Evolutionary conservation across 2,888 invertebrate species (phyloP).

Genomic region (Clanis bilineata): DNA sequence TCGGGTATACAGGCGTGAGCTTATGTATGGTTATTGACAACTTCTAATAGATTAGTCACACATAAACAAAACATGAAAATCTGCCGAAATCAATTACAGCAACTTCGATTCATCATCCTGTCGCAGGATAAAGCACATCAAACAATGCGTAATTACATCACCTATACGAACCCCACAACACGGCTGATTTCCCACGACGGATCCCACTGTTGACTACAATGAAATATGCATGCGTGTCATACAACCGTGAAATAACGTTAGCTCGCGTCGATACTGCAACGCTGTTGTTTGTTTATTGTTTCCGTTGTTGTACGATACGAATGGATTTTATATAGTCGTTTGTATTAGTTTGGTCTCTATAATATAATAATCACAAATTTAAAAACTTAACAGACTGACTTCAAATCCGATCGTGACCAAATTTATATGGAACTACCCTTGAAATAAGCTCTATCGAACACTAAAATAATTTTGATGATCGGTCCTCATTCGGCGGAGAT

Average conservation of each 20-base stretch:
- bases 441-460: too few relatives aligned
- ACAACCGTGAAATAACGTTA: constrained; percentile 67
- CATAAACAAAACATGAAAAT: neutral
- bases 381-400: too few relatives aligned
- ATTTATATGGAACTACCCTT: too few relatives aligned
- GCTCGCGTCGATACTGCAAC: constrained; percentile 43
- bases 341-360: neutral
- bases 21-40: too few relatives aligned
- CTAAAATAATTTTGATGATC: too few relatives aligned
- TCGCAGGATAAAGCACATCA: constrained; percentile 26
- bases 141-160: constrained; percentile 45
- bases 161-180: constrained; percentile 21
- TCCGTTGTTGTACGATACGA: constrained; percentile 34
- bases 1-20: neutral
- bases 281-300: constrained; percentile 32
- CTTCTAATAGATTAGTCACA: neutral
- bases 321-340: constrained; percentile 17
- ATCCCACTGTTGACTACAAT: constrained; percentile 64
- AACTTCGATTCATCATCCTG: constrained; percentile 16
- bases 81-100: neutral
- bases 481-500: too few relatives aligned
- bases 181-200: constrained; percentile 66
- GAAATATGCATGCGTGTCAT: constrained; percentile 73
- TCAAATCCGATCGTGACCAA: too few relatives aligned
- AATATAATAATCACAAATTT: too few relatives aligned